Evolutionary conservation across 1,140 invertebrate species (phyloP), one percentile per base, ranked within the genome.

Genomic region (Lethocerus indicus): DNA sequence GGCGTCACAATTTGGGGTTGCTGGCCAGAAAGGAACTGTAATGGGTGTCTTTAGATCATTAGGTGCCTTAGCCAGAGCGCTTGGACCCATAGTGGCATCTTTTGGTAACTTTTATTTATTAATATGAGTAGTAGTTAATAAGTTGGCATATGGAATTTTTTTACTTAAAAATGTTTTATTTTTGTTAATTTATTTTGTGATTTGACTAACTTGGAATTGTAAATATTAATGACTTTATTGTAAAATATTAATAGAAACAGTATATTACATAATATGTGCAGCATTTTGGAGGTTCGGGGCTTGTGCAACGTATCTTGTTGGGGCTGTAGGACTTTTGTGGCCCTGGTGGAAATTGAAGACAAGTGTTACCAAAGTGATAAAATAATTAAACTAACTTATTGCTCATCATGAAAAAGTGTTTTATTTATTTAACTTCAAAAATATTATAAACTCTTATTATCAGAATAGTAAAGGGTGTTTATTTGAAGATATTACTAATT

Each of bases 21-120:
- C 73, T 47, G 77, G 83, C 60, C 85, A 94, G 61, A 94, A 95
- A 63, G 94, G 94, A 18, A 79, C 81, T 7, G 81, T 93, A 49
- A 78, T 95, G 56, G 94, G 94, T 4, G 87, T 90, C 54, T 91
- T 96, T 61, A 70, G 94, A 55, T 96, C 92, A 1, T 67, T 98
- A 16, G 93, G 93, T 16, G 87, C 92, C 9, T 68, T 98, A 18
- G 91, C 92, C 24, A 69, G 93, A 57, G 89, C 88, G n/a, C 62
- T 89, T 27, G 93, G 93, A 18, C 93, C 93, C 6, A 67, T 96
- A 41, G 59, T 90, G n/a, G 81, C 86, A 36, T 87, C 87, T 49
- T 70, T 82, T 55, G 71, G 78, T 82, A 63, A 42, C 20, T 51
- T 26, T 53, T 20, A 35, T n/a, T 43, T 53, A 28, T 26, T 32